These are phyloP conservation scores for Nipponacmea schrenckii DNA, from an alignment of 2,888 invertebrate species.

Conservation along the genomic window DNA sequence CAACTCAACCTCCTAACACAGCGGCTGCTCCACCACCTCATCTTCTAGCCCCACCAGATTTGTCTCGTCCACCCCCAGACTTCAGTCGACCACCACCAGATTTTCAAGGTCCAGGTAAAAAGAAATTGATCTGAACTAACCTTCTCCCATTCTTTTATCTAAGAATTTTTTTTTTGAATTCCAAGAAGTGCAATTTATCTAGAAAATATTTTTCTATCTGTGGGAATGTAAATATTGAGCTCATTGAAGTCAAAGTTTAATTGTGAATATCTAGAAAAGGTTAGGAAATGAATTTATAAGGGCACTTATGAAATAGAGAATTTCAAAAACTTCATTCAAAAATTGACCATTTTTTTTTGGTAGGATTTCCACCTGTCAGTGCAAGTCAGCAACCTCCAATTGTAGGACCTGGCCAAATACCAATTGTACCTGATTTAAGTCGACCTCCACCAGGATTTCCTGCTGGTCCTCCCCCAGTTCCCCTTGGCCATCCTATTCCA, in stretches of 20 bases:
- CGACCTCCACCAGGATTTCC: constrained; percentile 60
- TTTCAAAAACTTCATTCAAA: no score
- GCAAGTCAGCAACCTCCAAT: background rate
- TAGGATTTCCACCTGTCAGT: background rate
- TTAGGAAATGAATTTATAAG: no score
- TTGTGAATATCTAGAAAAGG: no score
- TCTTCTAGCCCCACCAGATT: constrained; percentile 61
- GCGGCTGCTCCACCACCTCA: background rate
- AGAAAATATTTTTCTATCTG: no score
- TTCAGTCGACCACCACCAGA: constrained; percentile 32
- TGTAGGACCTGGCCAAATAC: constrained; percentile 7
- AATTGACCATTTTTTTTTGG: no score
- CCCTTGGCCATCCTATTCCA: constrained; percentile 31
- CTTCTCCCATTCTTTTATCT: no score
- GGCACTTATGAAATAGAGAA: no score
- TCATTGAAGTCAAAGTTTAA: no score
- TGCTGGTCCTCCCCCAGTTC: constrained; percentile 70
- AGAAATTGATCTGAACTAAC: no score
- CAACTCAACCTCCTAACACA: constrained; percentile 15
- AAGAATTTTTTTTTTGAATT: no score
- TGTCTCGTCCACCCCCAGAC: constrained; percentile 67
- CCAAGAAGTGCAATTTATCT: no score
- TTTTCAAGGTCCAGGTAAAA: background rate
- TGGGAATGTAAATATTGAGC: no score
- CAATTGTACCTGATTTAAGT: constrained; percentile 54